Evolutionary conservation across 64 coral and sea anemone genomes (phyloP).

Genomic region (Orbicella faveolata): DNA sequence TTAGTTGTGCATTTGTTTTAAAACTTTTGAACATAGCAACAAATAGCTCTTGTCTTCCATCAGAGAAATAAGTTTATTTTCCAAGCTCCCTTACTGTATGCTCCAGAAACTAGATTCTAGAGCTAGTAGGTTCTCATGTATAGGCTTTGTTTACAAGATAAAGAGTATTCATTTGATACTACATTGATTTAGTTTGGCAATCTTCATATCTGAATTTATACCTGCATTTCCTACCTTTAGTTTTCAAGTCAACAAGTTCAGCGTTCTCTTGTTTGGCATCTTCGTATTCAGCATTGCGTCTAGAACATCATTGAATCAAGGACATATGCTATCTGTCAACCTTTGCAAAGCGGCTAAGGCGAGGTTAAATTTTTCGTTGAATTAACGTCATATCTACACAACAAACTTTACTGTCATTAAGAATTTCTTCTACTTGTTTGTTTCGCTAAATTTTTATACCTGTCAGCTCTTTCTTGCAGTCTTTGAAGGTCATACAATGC

Average conservation of each 20-base stretch:
- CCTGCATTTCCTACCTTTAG: neutral
- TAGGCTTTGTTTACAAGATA: too few species aligned
- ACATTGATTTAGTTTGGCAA: too few species aligned
- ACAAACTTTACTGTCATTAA: neutral
- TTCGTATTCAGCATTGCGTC: conserved; percentile 3
- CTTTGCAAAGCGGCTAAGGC: too few species aligned
- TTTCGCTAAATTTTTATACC: neutral
- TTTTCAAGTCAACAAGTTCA: neutral
- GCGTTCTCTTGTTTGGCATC: neutral
- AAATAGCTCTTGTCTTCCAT: too few species aligned
- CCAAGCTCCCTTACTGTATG: too few species aligned
- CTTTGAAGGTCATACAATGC: conserved; percentile 11
- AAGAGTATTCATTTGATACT: too few species aligned
- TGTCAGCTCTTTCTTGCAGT: conserved; percentile 33
- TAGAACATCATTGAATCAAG: neutral
- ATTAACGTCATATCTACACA: neutral
- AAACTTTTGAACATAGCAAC: too few species aligned
- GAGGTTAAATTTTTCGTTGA: too few species aligned
- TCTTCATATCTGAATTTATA: too few species aligned
- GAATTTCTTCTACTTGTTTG: neutral
- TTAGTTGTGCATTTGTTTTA: too few species aligned
- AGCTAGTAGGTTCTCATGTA: neutral
- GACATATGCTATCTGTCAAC: neutral
- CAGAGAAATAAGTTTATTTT: neutral
- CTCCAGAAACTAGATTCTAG: neutral